Base-by-base conservation (phyloP, 2,888 invertebrate genomes). In the Lasioglossum marginatum region DNA sequence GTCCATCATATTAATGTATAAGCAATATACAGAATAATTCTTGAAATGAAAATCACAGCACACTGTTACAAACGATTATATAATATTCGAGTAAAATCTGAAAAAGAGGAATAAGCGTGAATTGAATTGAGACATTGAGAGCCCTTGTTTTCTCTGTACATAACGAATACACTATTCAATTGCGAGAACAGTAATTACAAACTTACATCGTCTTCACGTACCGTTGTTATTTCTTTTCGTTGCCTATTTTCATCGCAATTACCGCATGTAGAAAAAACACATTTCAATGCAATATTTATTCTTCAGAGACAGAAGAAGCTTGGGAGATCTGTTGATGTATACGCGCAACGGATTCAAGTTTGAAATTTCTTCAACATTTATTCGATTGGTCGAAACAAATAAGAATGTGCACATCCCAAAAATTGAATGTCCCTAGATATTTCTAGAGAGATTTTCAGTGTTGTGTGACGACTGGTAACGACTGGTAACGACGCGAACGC, bases 1-100 rank as follows among this genome's bases (percentile, higher is more conserved):
- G 70, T 89, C 93, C 89, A 92, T 92, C 10, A 40, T 85, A 6
- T 74, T 57, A 14, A 73, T n/a, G 2, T 37, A 1, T 34, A 27
- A 31, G 12, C 1, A 34, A 34, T 31, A 19, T 31, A 8, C 14
- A 81, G 31, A 63, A 63, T 63, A 34, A 60, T 71, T 27, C n/a
- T n/a, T 37, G 27, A n/a, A 27, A 66, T 34, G 1, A 60, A 70
- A 14, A 14, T 79, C 19, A 48, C 45, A n/a, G 12, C 4, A 5
- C 31, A 27, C 43, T 76, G 10, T 16, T 10, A 0, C 2, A 1
- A n/a, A 16, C 1, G 19, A 12, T 0, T 19, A 37, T 16, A 12
- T 19, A 45, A 45, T 57, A 40, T 45, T 19, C 23, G 1, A 76
- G 34, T 43, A 68, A 57, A 79, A 85, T 85, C 85, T 85, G n/a